Conservation (phyloP, 2,888 invertebrate species). For the Plebejus melissa region DNA sequence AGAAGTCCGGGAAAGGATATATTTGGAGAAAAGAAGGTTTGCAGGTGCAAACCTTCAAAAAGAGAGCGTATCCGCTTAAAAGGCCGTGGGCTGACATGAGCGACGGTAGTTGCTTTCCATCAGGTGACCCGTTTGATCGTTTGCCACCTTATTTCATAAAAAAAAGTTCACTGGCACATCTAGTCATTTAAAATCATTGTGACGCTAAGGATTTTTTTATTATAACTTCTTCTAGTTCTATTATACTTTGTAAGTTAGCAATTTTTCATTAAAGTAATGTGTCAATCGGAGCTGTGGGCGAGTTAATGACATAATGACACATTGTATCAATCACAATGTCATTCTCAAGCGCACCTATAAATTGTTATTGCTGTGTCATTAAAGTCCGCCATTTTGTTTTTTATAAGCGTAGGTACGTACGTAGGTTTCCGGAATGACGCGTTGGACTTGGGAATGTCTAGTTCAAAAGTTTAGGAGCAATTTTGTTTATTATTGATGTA, state of each 20-base stretch:
- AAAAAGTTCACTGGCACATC: too few species aligned
- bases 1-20: too few species aligned
- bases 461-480: neutral
- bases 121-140: too few species aligned
- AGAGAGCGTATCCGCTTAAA: too few species aligned
- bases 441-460: neutral
- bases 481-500: too few species aligned
- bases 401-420: neutral
- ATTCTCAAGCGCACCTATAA: constrained; percentile 16
- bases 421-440: neutral
- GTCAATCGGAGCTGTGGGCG: constrained; percentile 24
- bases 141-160: too few species aligned
- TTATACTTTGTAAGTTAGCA: neutral
- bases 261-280: constrained; percentile 2
- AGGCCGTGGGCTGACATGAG: too few species aligned
- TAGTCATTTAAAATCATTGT: too few species aligned
- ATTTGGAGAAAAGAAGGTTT: too few species aligned
- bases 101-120: too few species aligned
- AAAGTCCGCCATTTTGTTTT: constrained; percentile 21
- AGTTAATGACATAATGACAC: constrained; percentile 40
- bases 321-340: constrained; percentile 37
- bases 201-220: too few species aligned
- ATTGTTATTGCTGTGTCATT: constrained; percentile 23
- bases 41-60: too few species aligned
- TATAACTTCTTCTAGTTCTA: neutral